Evolutionary conservation across 1,140 invertebrate genomes (phyloP), one percentile per base, ranked within the genome.

Genomic region (Dinothrombium tinctorium): DNA sequence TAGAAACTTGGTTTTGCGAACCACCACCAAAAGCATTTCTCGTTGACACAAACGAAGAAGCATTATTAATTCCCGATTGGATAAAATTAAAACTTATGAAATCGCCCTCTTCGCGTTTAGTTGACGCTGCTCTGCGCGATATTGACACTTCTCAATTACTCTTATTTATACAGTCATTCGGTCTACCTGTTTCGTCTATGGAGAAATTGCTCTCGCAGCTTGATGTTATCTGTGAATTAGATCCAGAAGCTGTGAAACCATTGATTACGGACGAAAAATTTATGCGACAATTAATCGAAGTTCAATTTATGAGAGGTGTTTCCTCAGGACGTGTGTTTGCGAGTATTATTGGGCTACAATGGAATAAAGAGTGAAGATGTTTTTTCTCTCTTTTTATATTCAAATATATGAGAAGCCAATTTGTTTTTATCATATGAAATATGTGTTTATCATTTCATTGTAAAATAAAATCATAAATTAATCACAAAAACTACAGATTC

Each of bases 141-240:
- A 57, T 92, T 20, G 80, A 89, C 39, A 73, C 81, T 0, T 69
- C 74, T 36, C 83, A 92, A 54, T 63, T 94, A n/a, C 73, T 94
- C 3, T 60, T 94, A 3, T 94, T 92, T 56, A 82, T 94, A 33
- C 86, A 94, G 57, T 89, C 82, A 11, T 94, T 94, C 59, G 87
- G 87, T 20, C 81, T 94, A 46, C 87, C 87, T 0, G 74, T 87
- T 0, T 63, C 68, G 40, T 82, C 80, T 4, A 89, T 92, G 77
- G 21, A 43, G 23, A 29, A 20, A 31, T n/a, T 45, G 14, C 26
- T 44, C n/a, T n/a, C 17, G 33, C 20, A 33, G 8, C 20, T 44
- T 5, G 42, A 47, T 24, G n/a, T 26, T 6, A 12, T 25, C 4
- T 29, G 11, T 31, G 32, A 39, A 12, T 9, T 21, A 26, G 40